A percentile compares a stretch with the other conserved stretches of the same genome.
These are phyloP conservation scores for Cheilosia urbana DNA, from an alignment of 2,888 invertebrate genomes.

Conservation along the genomic window DNA sequence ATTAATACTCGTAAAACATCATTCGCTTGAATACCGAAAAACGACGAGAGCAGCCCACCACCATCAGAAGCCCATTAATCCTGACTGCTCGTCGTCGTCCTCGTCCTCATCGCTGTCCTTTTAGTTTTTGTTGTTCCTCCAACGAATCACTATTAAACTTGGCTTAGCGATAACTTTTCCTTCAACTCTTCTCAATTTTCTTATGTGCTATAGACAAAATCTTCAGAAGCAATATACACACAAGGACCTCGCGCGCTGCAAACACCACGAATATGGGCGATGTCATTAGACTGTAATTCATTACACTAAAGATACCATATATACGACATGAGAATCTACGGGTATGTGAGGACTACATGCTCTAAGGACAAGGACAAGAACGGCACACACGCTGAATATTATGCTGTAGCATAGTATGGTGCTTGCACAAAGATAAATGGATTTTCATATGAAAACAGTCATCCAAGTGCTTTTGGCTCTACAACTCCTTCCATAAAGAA, in stretches of 20 bases:
- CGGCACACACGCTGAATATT: slow-evolving; percentile 3
- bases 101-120: slow-evolving; percentile 11
- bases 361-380: slow-evolving; percentile 59
- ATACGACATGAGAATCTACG: slow-evolving; percentile 19
- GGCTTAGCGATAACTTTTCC: slow-evolving; percentile 69
- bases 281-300: slow-evolving; percentile 74
- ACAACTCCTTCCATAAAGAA: slow-evolving; percentile 47
- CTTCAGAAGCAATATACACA: slow-evolving; percentile 21
- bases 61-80: slow-evolving; percentile 56
- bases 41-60: slow-evolving; percentile 14
- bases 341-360: slow-evolving; percentile 33
- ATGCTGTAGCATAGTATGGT: slow-evolving; percentile 55
- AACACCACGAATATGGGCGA: slow-evolving; percentile 65
- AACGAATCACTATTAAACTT: slow-evolving; percentile 71
- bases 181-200: slow-evolving; percentile 25
- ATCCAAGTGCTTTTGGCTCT: slow-evolving; percentile 60
- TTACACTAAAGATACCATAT: slow-evolving; percentile 66
- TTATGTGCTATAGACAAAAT: slow-evolving; percentile 32
- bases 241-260: background rate
- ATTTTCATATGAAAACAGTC: slow-evolving; percentile 73
- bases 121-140: slow-evolving; percentile 21
- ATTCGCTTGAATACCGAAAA: slow-evolving; percentile 54
- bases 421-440: slow-evolving; percentile 74
- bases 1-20: slow-evolving; percentile 65
- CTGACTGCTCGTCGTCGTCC: slow-evolving; percentile 11